Base-by-base conservation (phyloP, 2,888 invertebrate species). In the Lithophane semibrunnea region DNA sequence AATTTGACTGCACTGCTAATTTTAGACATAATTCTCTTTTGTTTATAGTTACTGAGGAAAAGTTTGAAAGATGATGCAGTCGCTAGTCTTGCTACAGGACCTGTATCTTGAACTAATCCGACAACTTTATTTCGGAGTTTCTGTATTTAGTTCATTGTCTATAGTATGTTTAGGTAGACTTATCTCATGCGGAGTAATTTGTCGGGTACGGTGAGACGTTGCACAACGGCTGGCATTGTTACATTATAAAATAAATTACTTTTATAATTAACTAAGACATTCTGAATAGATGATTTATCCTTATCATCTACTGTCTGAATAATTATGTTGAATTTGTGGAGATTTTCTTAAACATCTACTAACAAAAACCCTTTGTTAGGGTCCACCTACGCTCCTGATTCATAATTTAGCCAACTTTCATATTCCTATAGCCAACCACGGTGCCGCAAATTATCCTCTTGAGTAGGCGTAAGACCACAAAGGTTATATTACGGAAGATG, bases 1-100 rank as follows among this genome's bases (percentile, higher is more conserved):
- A 88, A 75, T 87, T 79, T 77, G 71, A 76, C 88, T 88, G 87
- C 89, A 89, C 74, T 80, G 87, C 87, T 93, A 93, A 92, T 91
- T 93, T 91, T 91, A 91, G 90, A 92, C 83, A 85, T 80, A 83
- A 82, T 81, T 73, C 84, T 83, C 86, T 88, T 89, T 89, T 88
- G 86, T 88, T 86, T 87, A 85, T 80, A 60, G 82, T 77, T 86
- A 80, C 73, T 79, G 77, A 77, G 77, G 67, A n/a, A 77, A 76
- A 66, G n/a, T 69, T 74, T 65, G 49, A 61, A 75, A 73, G 64
- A 54, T 70, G 69, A 77, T 70, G 47, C 47, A 65, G 69, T 58
- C 52, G 21, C 56, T 60, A 65, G 60, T 54, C 49, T 73, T 66
- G n/a, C n/a, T 64, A n/a, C n/a, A n/a, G n/a, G n/a, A 68, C 24